phyloP scores from a whole-genome alignment of 2,888 invertebrate species.

The Scrobipalpa atriplicella region DNA sequence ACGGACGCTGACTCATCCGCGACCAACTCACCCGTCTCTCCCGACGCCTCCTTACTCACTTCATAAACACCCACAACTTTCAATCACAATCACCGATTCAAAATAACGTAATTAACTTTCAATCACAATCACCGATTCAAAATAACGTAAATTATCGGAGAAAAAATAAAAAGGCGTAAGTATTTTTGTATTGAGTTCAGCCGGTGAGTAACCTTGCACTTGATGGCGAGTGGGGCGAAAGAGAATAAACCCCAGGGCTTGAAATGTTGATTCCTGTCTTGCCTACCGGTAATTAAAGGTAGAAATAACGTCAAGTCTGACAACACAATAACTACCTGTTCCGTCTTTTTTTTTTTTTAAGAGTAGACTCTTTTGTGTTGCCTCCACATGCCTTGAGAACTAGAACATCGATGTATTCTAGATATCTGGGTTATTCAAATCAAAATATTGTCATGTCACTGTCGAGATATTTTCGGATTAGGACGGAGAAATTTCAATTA shows the following conservation, averaged over 20 bases:
- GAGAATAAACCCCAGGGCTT: slow-evolving; percentile 11
- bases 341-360: no score
- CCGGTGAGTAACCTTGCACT: slow-evolving; percentile 27
- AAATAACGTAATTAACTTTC: slow-evolving; percentile 42
- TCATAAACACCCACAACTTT: slow-evolving; percentile 46
- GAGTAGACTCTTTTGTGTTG: slow-evolving; percentile 8
- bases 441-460: slow-evolving; percentile 52
- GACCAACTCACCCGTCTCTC: slow-evolving; percentile 27
- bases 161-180: slow-evolving; percentile 19
- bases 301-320: neutral
- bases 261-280: slow-evolving; percentile 3
- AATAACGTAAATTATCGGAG: slow-evolving; percentile 33
- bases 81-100: slow-evolving; percentile 48
- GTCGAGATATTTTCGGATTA: slow-evolving; percentile 33
- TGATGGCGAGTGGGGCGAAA: neutral
- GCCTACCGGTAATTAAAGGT: neutral
- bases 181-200: slow-evolving; percentile 15
- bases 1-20: slow-evolving; percentile 2
- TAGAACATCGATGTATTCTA: slow-evolving; percentile 41
- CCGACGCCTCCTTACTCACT: slow-evolving; percentile 39
- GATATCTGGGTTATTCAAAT: slow-evolving; percentile 59
- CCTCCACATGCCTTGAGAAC: slow-evolving; percentile 34
- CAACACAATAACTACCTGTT: slow-evolving; percentile 19
- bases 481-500: slow-evolving; percentile 62
- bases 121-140: neutral